These are phyloP conservation scores for Cantharis flavilabris DNA, from an alignment of 2,888 invertebrate genomes.

Conservation along the genomic window DNA sequence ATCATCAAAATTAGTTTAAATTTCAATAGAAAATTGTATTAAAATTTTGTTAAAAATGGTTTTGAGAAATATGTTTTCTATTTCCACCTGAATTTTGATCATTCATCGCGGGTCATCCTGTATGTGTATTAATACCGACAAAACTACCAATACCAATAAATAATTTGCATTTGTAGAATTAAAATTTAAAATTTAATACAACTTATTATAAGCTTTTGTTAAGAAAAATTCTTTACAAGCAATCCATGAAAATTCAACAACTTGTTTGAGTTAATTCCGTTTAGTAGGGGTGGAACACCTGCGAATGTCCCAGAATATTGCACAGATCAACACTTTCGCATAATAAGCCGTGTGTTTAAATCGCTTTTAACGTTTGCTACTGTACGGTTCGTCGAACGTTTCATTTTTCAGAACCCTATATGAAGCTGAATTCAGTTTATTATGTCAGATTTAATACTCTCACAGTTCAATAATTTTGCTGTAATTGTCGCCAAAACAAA, in stretches of 20 bases:
- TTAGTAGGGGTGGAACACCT: conserved; percentile 34
- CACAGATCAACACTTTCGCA: conserved; percentile 40
- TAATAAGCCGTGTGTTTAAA: conserved; percentile 35
- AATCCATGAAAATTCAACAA: conserved; percentile 17
- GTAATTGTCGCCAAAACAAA: neutral
- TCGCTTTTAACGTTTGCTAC: conserved; percentile 32
- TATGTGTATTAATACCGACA: neutral
- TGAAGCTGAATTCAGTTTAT: conserved; percentile 14
- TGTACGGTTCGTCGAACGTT: conserved; percentile 30
- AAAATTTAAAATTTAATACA: neutral
- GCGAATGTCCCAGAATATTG: conserved; percentile 37
- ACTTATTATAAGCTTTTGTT: neutral
- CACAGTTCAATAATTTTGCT: conserved; percentile 15
- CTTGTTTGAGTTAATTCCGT: conserved; percentile 20
- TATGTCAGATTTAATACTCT: conserved; percentile 21
- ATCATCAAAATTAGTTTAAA: too few relatives aligned
- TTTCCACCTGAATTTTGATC: too few relatives aligned
- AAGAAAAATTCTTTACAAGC: neutral
- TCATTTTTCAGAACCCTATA: conserved; percentile 27
- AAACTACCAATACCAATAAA: neutral
- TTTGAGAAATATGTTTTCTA: too few relatives aligned
- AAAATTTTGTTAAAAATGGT: too few relatives aligned
- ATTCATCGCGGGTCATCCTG: too few relatives aligned
- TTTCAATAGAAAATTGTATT: too few relatives aligned
- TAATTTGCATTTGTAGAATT: neutral